Base-by-base conservation (phyloP, 2,888 invertebrate species). In the Heliconius ethilla region DNA sequence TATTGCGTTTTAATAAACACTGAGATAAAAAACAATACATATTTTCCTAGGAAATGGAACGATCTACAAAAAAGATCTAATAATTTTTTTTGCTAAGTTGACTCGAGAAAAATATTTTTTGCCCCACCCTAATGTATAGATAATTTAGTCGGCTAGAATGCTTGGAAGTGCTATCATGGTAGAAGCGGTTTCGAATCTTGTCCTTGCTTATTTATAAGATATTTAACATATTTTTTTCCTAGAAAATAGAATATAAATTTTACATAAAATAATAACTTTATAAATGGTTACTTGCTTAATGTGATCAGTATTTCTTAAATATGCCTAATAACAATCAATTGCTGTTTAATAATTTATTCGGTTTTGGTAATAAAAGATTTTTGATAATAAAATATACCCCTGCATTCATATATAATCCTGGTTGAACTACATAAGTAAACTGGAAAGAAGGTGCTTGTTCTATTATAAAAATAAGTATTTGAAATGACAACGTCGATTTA, bases 131-230 rank as follows among this genome's bases (percentile, higher is more conserved):
- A 22, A 51, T 51, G 51, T n/a, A 59, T 59, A 3, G 37, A 67
- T 37, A 67, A 37, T 33, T 67, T 67, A 67, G 66, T 66, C 22
- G 66, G 67, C 67, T 37, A 67, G 33, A 37, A n/a, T 37, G 33
- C 37, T 67, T 37, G 37, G 13, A 67, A 51, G 22, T 6, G 2
- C 22, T 51, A 51, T 51, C 22, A 18, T 51, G 7, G 18, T 51
- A 22, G 7, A 51, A 51, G 51, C 51, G 51, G 22, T 51, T 22
- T 51, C 9, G 7, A 18, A 22, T 51, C 51, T 51, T 51, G 51
- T 18, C 3, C 22, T 51, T 22, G 22, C 51, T 51, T 51, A 51
- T 9, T 51, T 51, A 22, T 51, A 51, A 51, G 9, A 51, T 45
- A 51, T 51, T 18, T 51, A 22, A 18, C 51, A 22, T 18, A 22